Evolutionary conservation across 2,888 invertebrate genomes (phyloP).

Genomic region (Latrodectus hesperus): DNA sequence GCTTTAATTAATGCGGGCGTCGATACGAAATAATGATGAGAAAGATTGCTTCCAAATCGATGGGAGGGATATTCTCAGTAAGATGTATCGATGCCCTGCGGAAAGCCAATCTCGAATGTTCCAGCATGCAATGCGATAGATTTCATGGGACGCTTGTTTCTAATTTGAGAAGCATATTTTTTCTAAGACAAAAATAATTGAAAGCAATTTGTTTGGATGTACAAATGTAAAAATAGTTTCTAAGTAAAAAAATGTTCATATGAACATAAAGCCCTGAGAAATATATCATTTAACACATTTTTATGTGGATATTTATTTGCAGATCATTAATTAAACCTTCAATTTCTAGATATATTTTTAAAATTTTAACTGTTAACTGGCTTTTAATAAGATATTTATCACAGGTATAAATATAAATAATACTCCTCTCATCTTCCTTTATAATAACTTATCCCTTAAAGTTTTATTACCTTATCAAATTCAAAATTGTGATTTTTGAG

Average conservation of each 20-base stretch:
- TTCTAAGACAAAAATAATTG: background rate
- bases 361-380: too few species aligned
- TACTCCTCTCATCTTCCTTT: too few species aligned
- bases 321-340: too few species aligned
- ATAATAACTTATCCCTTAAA: too few species aligned
- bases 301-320: too few species aligned
- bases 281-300: too few species aligned
- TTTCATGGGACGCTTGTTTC: background rate
- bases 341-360: too few species aligned
- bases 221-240: background rate
- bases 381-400: too few species aligned
- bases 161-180: background rate
- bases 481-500: too few species aligned
- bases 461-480: too few species aligned
- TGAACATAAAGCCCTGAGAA: background rate
- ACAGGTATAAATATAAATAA: too few species aligned
- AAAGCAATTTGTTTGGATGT: background rate
- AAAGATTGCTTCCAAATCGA: conserved; percentile 47
- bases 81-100: background rate
- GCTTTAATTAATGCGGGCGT: conserved; percentile 60
- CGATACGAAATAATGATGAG: conserved; percentile 61
- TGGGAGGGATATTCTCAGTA: background rate
- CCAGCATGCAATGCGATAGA: background rate
- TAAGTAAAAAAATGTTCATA: background rate
- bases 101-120: background rate